These are phyloP conservation scores for Xyrichtys novacula DNA, from an alignment of 2,797 vertebrate species.

Conservation along the genomic window DNA sequence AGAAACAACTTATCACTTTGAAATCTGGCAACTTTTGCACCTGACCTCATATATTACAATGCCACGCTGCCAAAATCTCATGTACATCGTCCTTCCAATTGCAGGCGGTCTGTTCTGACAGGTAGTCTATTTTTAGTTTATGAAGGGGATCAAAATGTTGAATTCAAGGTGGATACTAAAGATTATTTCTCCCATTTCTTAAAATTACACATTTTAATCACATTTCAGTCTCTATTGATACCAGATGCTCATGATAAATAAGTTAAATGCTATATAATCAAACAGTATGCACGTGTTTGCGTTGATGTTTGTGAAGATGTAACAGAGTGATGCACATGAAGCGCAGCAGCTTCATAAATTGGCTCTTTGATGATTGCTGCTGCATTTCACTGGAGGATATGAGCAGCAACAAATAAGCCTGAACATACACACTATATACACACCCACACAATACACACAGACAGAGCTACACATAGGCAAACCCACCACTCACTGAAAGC, in stretches of 20 bases:
- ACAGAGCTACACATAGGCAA: slow-evolving; percentile 22
- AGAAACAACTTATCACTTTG: not conserved
- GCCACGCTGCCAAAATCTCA: slow-evolving; percentile 7
- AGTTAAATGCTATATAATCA: slow-evolving; percentile 42
- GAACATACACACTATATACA: slow-evolving; percentile 17
- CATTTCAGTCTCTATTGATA: slow-evolving; percentile 13
- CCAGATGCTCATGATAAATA: slow-evolving; percentile 9
- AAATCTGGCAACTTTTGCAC: slow-evolving; percentile 3
- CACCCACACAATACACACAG: slow-evolving; percentile 14
- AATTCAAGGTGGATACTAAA: not conserved
- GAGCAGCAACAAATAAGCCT: slow-evolving; percentile 43
- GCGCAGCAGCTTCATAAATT: slow-evolving; percentile 61
- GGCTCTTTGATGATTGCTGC: slow-evolving; percentile 67
- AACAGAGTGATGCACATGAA: slow-evolving; percentile 26
- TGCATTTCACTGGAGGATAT: slow-evolving; percentile 59
- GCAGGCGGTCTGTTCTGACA: slow-evolving; percentile 8
- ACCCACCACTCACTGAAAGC: slow-evolving; percentile 11
- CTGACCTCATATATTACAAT: not conserved
- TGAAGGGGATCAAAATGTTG: not conserved
- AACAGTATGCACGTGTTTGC: slow-evolving; percentile 18
- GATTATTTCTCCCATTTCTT: slow-evolving; percentile 6
- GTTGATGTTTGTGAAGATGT: slow-evolving; percentile 13
- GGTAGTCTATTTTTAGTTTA: not conserved
- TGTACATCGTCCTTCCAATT: not conserved
- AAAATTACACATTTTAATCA: slow-evolving; percentile 20